A percentile compares a stretch with the other conserved stretches of the same genome.
Conservation (phyloP, 2,888 invertebrate species). For the Cheilosia pagana region DNA sequence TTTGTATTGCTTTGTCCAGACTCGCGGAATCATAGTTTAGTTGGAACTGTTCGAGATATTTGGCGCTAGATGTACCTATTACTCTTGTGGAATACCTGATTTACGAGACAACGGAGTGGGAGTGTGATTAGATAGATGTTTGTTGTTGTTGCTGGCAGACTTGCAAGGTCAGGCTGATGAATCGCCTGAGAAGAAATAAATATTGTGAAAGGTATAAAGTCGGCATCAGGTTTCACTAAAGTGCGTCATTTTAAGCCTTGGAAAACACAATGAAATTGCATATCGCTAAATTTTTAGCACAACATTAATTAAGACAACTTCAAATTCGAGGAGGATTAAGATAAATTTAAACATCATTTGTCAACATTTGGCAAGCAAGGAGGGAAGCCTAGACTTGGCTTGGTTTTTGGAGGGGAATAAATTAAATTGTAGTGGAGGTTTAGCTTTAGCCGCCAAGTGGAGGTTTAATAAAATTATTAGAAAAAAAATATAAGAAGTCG, state of each 20-base stretch:
- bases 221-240: conserved; percentile 16
- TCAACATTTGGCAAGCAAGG: neutral
- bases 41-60: conserved; percentile 25
- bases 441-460: too few species aligned
- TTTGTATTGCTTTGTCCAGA: conserved; percentile 44
- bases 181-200: neutral
- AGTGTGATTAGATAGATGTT: conserved; percentile 31
- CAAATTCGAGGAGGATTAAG: neutral
- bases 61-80: conserved; percentile 25
- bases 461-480: too few species aligned
- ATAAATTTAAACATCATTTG: neutral
- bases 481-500: too few species aligned
- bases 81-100: conserved; percentile 23
- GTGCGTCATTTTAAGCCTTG: conserved; percentile 42
- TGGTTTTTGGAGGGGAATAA: too few species aligned
- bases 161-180: conserved; percentile 22
- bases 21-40: conserved; percentile 11
- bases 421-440: too few species aligned
- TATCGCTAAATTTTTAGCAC: neutral
- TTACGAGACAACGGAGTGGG: conserved; percentile 25
- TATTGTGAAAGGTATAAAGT: conserved; percentile 4
- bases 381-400: too few species aligned
- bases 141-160: neutral
- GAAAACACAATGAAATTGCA: conserved; percentile 14
- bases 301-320: neutral